Evolutionary conservation across 1,140 invertebrate species (phyloP).

Genomic region (Tetramorium parvispinum): DNA sequence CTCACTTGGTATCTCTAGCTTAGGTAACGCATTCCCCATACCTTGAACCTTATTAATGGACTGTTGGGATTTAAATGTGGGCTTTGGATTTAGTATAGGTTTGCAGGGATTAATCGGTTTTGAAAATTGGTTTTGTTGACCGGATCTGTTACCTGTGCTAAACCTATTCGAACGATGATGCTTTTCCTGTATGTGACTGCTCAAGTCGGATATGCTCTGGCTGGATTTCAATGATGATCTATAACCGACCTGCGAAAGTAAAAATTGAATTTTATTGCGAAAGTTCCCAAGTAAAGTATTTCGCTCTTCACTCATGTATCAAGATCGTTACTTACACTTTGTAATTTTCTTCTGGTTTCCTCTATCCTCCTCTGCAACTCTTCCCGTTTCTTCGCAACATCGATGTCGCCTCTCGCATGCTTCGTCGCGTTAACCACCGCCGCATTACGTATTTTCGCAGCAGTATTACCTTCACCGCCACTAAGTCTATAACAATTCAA

Average conservation of each 20-base stretch:
- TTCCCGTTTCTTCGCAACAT: constrained; percentile 91
- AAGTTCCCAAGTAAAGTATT: neutral
- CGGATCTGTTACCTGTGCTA: constrained; percentile 82
- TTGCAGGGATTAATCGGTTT: constrained; percentile 81
- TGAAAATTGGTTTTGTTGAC: constrained; percentile 80
- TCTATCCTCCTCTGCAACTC: constrained; percentile 94
- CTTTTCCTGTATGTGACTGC: constrained; percentile 87
- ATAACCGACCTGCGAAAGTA: constrained; percentile 89
- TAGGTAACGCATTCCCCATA: constrained; percentile 77
- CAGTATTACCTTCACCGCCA: constrained; percentile 76
- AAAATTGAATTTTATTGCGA: neutral
- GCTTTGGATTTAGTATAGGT: constrained; percentile 79
- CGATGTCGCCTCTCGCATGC: constrained; percentile 87
- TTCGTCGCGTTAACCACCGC: constrained; percentile 87
- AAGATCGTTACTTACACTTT: constrained; percentile 90
- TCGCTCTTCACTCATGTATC: neutral
- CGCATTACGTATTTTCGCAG: constrained; percentile 81
- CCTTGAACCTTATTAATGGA: constrained; percentile 79
- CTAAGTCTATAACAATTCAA: constrained; percentile 76
- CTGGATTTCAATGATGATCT: constrained; percentile 92
- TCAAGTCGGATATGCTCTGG: constrained; percentile 92
- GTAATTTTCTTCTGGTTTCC: constrained; percentile 94
- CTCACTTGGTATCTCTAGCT: constrained; percentile 75
- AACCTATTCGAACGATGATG: constrained; percentile 83
- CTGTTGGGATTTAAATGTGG: constrained; percentile 79